phyloP scores from a whole-genome alignment of 2,888 invertebrate genomes.

The Latrodectus hesperus region DNA sequence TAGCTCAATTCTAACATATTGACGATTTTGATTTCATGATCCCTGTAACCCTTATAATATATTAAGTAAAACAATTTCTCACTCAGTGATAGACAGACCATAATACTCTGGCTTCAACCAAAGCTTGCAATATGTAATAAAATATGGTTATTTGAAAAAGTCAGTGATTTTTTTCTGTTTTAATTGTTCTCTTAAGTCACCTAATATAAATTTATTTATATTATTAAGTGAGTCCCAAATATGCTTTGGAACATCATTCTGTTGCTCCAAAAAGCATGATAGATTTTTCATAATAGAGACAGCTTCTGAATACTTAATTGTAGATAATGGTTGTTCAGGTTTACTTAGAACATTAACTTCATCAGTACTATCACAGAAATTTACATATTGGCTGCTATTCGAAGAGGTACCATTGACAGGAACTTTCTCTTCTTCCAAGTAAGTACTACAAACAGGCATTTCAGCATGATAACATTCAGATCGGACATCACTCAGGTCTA shows the following conservation, averaged over 20 bases:
- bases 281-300: conserved; percentile 5
- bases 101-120: too few relatives aligned
- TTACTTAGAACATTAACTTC: not conserved
- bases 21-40: too few relatives aligned
- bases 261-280: conserved; percentile 14
- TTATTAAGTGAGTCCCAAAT: conserved; percentile 12
- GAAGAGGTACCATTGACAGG: not conserved
- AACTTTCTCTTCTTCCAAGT: not conserved
- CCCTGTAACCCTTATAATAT: too few relatives aligned
- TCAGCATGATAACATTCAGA: not conserved
- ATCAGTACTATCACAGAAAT: conserved; percentile 1
- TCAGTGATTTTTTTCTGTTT: conserved; percentile 39
- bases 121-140: too few relatives aligned
- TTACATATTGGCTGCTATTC: not conserved
- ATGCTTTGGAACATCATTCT: conserved; percentile 5
- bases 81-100: too few relatives aligned
- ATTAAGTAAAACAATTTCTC: too few relatives aligned
- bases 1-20: too few relatives aligned
- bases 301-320: not conserved
- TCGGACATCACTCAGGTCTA: not conserved
- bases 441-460: not conserved
- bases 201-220: conserved; percentile 8
- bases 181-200: conserved; percentile 9
- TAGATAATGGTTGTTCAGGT: not conserved
- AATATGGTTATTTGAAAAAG: conserved; percentile 11